Conservation (phyloP, 2,888 invertebrate species). For the Tipula confusa region DNA sequence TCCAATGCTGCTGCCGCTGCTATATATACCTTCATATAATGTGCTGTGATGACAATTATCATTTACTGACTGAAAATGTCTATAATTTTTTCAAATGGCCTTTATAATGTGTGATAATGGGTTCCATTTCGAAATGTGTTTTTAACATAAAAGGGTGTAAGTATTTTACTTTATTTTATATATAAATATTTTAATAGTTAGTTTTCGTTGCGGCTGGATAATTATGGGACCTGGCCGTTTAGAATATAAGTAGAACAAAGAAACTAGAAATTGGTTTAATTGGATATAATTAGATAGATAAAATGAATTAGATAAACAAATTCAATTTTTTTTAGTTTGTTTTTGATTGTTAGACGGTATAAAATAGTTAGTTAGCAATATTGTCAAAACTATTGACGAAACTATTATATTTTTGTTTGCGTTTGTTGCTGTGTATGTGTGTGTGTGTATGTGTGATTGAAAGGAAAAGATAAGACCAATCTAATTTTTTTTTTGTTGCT, state of each 20-base stretch:
- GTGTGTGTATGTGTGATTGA: not conserved
- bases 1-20: not conserved
- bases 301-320: conserved; percentile 4
- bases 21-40: not conserved
- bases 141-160: conserved; percentile 5
- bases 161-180: not conserved
- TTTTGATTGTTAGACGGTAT: conserved; percentile 1
- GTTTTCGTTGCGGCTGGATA: not conserved
- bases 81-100: conserved; percentile 9
- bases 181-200: not conserved
- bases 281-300: conserved; percentile 9
- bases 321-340: not conserved
- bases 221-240: not conserved
- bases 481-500: not conserved
- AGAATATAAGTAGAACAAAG: not conserved
- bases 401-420: not conserved
- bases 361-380: not conserved
- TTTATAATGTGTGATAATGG: conserved; percentile 20
- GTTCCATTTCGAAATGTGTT: not conserved
- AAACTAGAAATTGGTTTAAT: conserved; percentile 16
- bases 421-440: not conserved
- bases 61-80: not conserved
- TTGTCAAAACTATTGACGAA: conserved; percentile 20
- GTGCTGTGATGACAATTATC: conserved; percentile 6
- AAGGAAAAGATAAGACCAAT: not conserved